phyloP scores from a whole-genome alignment of 2,113 vertebrate species.

The Falcunculus frontatus region DNA sequence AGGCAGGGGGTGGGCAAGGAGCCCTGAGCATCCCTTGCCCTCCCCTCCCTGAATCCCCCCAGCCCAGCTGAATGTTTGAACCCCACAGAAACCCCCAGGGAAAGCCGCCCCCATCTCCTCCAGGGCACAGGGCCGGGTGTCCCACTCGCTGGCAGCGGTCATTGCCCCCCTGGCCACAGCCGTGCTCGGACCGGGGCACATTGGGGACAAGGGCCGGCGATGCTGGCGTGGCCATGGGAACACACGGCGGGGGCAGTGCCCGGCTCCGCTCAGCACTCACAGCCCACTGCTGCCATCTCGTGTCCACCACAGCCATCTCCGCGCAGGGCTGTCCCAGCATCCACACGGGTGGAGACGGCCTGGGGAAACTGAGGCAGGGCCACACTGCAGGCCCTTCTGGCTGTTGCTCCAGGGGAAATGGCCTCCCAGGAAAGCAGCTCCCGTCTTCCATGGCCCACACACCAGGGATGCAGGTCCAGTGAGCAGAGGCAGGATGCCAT shows the following conservation, averaged over 20 bases:
- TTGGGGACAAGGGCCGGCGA: not conserved
- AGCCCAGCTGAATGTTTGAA: not conserved
- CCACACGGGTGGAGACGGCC: fast-evolving
- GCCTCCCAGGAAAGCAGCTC: not conserved
- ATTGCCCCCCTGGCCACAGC: fast-evolving
- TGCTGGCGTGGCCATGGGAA: not conserved
- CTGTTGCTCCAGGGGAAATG: not conserved
- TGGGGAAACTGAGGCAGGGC: not conserved
- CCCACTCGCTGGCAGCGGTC: not conserved
- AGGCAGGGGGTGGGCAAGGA: not conserved
- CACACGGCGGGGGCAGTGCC: fast-evolving
- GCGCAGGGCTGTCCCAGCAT: not conserved
- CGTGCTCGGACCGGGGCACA: fast-evolving
- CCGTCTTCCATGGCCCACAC: fast-evolving
- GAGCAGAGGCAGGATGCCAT: not conserved
- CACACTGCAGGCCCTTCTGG: fast-evolving
- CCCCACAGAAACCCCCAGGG: not conserved
- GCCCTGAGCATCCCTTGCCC: not conserved
- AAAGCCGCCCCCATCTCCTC: not conserved
- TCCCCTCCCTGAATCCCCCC: too few relatives aligned
- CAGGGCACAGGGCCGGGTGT: fast-evolving
- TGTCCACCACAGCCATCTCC: not conserved
- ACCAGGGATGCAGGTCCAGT: fast-evolving
- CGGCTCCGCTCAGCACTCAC: not conserved
- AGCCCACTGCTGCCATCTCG: conserved; percentile 45